Conservation (phyloP, 92 coral and sea anemone genomes). For the Parazoanthus atlanticus region DNA sequence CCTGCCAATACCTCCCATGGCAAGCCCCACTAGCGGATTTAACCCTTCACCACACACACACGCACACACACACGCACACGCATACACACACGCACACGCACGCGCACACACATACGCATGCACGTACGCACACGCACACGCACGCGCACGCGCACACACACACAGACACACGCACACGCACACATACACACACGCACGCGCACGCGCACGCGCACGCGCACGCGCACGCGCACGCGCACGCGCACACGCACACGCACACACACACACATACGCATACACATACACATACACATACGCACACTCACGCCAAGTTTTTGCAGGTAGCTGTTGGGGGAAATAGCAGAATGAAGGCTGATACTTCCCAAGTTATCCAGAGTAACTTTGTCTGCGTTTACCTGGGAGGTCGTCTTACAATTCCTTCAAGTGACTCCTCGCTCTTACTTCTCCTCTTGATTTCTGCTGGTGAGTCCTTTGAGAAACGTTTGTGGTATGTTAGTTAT, state of each 20-base stretch:
- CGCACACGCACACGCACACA: background rate
- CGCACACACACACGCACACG: background rate
- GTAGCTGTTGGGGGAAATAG: no score
- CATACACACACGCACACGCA: background rate
- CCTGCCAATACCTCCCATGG: no score
- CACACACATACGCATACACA: no score
- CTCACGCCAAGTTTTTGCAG: background rate
- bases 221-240: no score
- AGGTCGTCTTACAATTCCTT: background rate
- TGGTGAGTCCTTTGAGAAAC: conserved; percentile 23
- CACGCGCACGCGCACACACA: background rate
- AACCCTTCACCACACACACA: no score
- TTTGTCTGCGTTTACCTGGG: conserved; percentile 7
- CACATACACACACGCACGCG: background rate
- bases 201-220: background rate
- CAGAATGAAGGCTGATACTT: background rate
- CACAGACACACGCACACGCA: background rate
- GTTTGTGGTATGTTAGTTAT: background rate
- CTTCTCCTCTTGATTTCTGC: conserved; percentile 13
- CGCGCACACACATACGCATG: background rate
- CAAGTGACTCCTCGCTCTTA: conserved; percentile 20
- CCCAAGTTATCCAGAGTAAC: background rate
- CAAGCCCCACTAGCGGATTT: no score
- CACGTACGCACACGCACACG: no score
- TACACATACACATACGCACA: no score